These are phyloP conservation scores for Saguinus midas DNA, from an alignment of 2,113 vertebrate genomes.

Conservation along the genomic window DNA sequence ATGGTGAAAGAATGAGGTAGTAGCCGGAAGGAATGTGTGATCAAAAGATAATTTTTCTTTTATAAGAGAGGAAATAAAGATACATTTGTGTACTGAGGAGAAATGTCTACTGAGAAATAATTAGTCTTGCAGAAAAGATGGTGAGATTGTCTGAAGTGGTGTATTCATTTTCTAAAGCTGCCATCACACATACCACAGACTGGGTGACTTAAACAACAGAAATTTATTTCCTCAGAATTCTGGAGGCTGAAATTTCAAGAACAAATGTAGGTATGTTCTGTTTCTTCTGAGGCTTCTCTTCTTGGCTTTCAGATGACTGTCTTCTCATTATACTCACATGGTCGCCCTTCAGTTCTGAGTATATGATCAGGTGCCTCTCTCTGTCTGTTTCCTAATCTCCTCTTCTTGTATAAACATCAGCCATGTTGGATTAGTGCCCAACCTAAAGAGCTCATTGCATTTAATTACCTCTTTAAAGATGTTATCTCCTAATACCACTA, in stretches of 20 bases:
- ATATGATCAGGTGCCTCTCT: background rate
- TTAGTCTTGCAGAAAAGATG: background rate
- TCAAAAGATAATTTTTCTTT: background rate
- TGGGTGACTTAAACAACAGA: background rate
- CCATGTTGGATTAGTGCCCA: background rate
- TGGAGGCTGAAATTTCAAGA: background rate
- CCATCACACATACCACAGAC: background rate
- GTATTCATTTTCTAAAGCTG: background rate
- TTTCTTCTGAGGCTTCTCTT: background rate
- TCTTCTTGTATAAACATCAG: background rate
- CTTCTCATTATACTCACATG: background rate
- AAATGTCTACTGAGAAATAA: background rate
- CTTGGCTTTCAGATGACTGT: background rate
- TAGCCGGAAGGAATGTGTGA: background rate
- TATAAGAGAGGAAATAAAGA: background rate
- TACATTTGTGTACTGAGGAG: background rate
- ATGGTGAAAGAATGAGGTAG: background rate
- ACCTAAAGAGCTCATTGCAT: background rate
- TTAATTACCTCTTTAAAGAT: background rate
- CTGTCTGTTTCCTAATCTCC: background rate
- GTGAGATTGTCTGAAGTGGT: background rate
- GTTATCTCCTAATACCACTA: background rate
- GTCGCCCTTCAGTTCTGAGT: accelerated
- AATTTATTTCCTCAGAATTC: background rate
- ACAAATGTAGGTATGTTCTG: background rate